Percentiles rank a stretch among this genome's conserved stretches.
Conservation (phyloP, 2,113 vertebrate genomes). For the Scopus umbretta region DNA sequence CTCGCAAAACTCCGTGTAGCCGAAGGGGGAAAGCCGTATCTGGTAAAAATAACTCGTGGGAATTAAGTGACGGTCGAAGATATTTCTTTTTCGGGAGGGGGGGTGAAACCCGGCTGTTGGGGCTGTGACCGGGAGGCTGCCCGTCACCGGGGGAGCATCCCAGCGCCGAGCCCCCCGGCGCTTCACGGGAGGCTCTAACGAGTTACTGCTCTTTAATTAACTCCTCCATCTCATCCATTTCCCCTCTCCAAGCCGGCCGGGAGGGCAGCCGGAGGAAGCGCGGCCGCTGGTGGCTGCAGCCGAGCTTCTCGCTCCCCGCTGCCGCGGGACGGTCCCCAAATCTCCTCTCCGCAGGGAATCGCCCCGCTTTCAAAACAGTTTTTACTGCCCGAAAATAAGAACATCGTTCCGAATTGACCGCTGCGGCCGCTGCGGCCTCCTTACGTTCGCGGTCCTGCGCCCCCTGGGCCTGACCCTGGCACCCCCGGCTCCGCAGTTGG, state of each 20-base stretch:
- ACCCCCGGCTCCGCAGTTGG: too few species aligned
- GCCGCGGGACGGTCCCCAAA: background rate
- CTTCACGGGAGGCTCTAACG: accelerated
- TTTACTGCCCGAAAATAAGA: conserved; percentile 11
- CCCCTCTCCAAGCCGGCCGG: accelerated
- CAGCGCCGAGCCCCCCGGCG: background rate
- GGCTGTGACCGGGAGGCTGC: background rate
- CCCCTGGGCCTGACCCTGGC: background rate
- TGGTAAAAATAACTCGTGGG: background rate
- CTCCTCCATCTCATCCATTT: background rate
- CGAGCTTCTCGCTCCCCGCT: background rate
- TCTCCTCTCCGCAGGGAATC: background rate
- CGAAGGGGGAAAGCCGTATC: background rate
- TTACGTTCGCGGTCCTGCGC: accelerated
- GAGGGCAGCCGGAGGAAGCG: background rate
- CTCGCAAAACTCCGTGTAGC: accelerated
- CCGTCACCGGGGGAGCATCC: background rate
- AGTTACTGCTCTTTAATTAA: background rate
- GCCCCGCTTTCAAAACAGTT: background rate
- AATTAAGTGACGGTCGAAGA: background rate
- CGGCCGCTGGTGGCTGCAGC: background rate
- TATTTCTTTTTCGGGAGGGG: background rate
- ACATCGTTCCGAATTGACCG: background rate
- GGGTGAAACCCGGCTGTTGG: background rate
- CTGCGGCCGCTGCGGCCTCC: background rate